These are phyloP conservation scores for Anas capensis DNA, from an alignment of 2,797 vertebrate species.

Conservation along the genomic window DNA sequence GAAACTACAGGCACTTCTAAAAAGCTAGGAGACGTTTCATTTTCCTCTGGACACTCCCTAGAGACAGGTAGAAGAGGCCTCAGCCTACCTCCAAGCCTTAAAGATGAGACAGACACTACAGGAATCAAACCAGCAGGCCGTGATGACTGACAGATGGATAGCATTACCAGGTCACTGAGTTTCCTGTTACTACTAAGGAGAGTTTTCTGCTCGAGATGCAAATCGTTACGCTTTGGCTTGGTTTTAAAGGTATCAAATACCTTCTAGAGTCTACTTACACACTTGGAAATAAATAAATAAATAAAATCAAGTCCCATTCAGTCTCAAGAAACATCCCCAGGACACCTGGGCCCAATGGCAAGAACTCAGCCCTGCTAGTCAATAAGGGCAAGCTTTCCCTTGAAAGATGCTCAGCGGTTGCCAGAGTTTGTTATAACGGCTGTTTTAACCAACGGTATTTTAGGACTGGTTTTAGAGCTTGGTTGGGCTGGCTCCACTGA, in stretches of 20 bases:
- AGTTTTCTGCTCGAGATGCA: constrained; percentile 48
- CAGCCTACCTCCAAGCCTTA: constrained; percentile 38
- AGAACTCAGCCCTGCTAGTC: constrained; percentile 47
- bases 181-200: constrained; percentile 53
- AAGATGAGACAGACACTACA: constrained; percentile 60
- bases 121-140: constrained; percentile 61
- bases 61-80: constrained; percentile 38
- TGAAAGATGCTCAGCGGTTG: constrained; percentile 41
- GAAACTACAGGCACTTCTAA: constrained; percentile 1
- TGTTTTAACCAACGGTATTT: constrained; percentile 35
- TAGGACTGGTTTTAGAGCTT: constrained; percentile 51
- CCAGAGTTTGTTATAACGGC: constrained; percentile 19
- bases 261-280: constrained; percentile 25
- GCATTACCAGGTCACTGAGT: constrained; percentile 65
- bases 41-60: neutral
- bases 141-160: constrained; percentile 67
- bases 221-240: neutral
- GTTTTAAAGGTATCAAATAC: constrained; percentile 39
- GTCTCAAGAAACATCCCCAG: constrained; percentile 57
- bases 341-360: constrained; percentile 41
- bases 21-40: neutral
- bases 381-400: constrained; percentile 29
- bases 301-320: constrained; percentile 47
- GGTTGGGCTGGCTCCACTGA: constrained; percentile 72
- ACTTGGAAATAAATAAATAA: neutral